These are phyloP conservation scores for Anguilla anguilla DNA, from an alignment of 2,797 vertebrate genomes.

Conservation along the genomic window DNA sequence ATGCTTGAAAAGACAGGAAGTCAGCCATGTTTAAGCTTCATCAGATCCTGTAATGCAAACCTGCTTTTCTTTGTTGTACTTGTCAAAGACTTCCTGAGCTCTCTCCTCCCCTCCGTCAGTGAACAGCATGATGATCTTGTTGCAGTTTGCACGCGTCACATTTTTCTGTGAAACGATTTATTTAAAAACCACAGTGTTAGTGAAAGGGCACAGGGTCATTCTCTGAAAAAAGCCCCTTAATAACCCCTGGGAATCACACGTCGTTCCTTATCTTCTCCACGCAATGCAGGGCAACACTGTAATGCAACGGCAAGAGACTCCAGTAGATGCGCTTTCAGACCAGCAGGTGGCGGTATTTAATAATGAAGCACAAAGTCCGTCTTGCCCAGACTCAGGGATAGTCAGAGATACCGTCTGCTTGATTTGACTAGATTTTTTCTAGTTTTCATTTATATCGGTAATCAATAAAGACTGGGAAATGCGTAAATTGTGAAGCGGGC, in stretches of 20 bases:
- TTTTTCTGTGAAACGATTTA: constrained; percentile 69
- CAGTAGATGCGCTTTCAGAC: neutral
- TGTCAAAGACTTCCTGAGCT: constrained; percentile 89
- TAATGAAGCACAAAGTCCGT: neutral
- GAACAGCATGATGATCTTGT: constrained; percentile 98
- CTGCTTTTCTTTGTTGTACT: constrained; percentile 85
- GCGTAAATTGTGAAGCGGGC: neutral
- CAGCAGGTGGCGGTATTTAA: constrained; percentile 42
- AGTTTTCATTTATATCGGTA: neutral
- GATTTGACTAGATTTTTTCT: neutral
- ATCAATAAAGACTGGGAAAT: neutral
- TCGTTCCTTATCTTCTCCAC: constrained; percentile 45
- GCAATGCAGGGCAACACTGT: neutral
- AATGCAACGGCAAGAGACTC: neutral
- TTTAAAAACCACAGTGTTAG: constrained; percentile 35
- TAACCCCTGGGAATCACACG: neutral
- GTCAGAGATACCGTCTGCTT: neutral
- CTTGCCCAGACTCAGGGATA: neutral
- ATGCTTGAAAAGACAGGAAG: neutral
- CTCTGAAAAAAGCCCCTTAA: neutral
- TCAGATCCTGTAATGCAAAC: constrained; percentile 58
- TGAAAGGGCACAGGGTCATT: neutral
- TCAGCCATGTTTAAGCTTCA: neutral
- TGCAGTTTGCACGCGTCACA: constrained; percentile 90
- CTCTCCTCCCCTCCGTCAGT: constrained; percentile 95